A percentile compares a stretch with the other conserved stretches of the same genome.
phyloP scores from a whole-genome alignment of 2,888 invertebrate genomes.

The Neocrepidodera transversa region DNA sequence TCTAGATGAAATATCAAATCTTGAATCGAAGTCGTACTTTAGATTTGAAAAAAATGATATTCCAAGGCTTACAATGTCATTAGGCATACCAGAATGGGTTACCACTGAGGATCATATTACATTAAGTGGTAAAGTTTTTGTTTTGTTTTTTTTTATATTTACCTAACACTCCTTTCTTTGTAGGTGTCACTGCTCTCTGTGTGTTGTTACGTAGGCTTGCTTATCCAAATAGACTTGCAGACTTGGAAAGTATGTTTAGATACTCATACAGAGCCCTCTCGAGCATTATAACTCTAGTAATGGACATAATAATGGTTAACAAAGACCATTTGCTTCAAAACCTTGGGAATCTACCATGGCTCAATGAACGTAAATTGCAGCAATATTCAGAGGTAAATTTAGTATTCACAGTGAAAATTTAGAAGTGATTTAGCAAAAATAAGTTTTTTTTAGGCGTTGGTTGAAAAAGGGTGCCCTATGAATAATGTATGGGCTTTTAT shows the following conservation, averaged over 20 bases:
- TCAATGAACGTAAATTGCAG: slow-evolving; percentile 15
- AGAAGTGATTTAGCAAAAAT: too few relatives aligned
- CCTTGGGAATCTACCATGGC: slow-evolving; percentile 13
- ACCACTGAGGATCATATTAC: background rate
- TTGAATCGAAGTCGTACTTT: background rate
- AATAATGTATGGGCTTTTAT: slow-evolving; percentile 18
- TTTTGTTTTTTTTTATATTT: background rate
- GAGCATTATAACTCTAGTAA: slow-evolving; percentile 9
- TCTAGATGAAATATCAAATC: background rate
- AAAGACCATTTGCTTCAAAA: slow-evolving; percentile 18
- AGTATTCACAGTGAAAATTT: too few relatives aligned
- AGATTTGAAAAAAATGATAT: slow-evolving; percentile 6
- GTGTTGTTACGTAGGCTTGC: slow-evolving; percentile 30
- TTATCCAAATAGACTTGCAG: slow-evolving; percentile 34
- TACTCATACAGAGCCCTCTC: too few relatives aligned
- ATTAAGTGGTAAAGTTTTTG: background rate
- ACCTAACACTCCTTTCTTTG: too few relatives aligned
- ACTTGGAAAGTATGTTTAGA: too few relatives aligned
- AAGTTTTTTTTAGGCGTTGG: background rate
- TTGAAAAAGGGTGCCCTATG: slow-evolving; percentile 5
- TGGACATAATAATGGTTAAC: slow-evolving; percentile 3
- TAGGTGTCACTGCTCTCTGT: background rate
- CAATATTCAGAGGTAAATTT: slow-evolving; percentile 20
- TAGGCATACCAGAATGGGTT: slow-evolving; percentile 5
- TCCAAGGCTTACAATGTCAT: slow-evolving; percentile 1